Percentiles rank a stretch among this genome's conserved stretches.
Evolutionary conservation across 2,888 invertebrate species (phyloP).

Genomic region (Acronicta aceris): DNA sequence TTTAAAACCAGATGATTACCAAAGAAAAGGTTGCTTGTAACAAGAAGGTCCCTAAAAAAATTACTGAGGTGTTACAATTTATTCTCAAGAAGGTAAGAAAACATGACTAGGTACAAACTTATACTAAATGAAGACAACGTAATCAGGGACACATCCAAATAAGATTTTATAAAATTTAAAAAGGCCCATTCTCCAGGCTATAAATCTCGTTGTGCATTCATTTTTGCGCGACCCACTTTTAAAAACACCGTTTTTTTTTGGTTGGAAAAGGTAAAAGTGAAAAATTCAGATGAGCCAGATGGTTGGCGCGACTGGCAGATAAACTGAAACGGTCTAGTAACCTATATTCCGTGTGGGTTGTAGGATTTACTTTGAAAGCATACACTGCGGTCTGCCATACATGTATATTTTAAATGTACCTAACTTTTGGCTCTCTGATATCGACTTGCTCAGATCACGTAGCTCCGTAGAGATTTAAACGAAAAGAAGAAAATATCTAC

Average conservation of each 20-base stretch:
- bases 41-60: too few relatives aligned
- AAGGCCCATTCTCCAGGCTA: slow-evolving; percentile 27
- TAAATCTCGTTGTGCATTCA: slow-evolving; percentile 53
- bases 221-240: slow-evolving; percentile 62
- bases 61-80: too few relatives aligned
- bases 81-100: slow-evolving; percentile 8
- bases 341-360: slow-evolving; percentile 43
- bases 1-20: too few relatives aligned
- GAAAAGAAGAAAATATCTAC: too few relatives aligned
- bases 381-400: slow-evolving; percentile 12
- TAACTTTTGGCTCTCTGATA: slow-evolving; percentile 30
- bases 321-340: slow-evolving; percentile 57
- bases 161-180: slow-evolving; percentile 52
- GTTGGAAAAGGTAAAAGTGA: slow-evolving; percentile 61
- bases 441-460: slow-evolving; percentile 1
- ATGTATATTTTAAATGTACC: slow-evolving; percentile 26
- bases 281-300: slow-evolving; percentile 65
- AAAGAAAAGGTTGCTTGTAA: too few relatives aligned
- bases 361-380: slow-evolving; percentile 42
- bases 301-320: slow-evolving; percentile 59
- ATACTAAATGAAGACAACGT: slow-evolving; percentile 43
- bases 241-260: slow-evolving; percentile 52
- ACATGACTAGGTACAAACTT: slow-evolving; percentile 31
- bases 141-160: slow-evolving; percentile 51
- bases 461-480: not conserved